These are phyloP conservation scores for Phallusia fumigata DNA, from an alignment of 23 tunicate genomes.

Conservation along the genomic window DNA sequence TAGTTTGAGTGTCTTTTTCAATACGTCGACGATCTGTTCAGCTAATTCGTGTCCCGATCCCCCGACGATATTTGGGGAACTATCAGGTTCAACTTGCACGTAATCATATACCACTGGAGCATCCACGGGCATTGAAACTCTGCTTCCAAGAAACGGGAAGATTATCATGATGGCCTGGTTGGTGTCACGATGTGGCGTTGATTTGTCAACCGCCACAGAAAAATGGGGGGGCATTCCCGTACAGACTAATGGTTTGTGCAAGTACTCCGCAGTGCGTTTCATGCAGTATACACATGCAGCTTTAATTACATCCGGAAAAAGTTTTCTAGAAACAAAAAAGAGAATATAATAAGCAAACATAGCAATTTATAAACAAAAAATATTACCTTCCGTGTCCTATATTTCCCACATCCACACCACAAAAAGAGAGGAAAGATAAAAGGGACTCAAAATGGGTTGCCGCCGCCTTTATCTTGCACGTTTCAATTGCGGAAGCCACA, in stretches of 20 bases:
- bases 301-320: no score
- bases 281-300: no score
- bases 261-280: neutral
- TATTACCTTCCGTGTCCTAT: conserved; percentile 15
- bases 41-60: neutral
- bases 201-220: conserved; percentile 8
- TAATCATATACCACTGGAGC: neutral
- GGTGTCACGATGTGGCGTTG: conserved; percentile 8
- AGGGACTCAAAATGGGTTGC: conserved; percentile 14
- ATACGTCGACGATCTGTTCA: neutral
- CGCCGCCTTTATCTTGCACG: conserved; percentile 5
- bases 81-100: neutral
- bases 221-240: conserved; percentile 14
- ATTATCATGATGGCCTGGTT: neutral
- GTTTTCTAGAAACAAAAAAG: no score
- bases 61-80: neutral
- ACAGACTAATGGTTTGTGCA: neutral
- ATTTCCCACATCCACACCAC: conserved; percentile 13
- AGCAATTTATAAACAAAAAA: neutral
- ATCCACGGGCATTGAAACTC: conserved; percentile 6
- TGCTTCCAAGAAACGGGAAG: neutral
- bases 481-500: neutral
- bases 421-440: neutral
- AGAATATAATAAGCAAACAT: no score
- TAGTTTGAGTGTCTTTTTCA: conserved; percentile 1